These are phyloP conservation scores for Xestobium rufovillosum DNA, from an alignment of 2,888 invertebrate genomes.

Conservation along the genomic window DNA sequence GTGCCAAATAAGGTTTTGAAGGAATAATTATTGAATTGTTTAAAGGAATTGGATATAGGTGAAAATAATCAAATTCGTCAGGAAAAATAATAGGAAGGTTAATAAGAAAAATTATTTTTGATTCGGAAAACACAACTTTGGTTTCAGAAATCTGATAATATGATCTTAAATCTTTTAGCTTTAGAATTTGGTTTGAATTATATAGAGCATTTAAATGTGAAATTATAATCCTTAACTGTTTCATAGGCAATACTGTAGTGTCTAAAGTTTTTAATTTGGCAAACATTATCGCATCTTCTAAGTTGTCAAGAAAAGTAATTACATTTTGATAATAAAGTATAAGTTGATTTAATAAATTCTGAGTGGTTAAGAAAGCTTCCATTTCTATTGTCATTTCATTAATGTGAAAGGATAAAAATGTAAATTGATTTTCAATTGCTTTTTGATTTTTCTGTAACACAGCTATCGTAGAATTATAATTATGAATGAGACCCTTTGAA, in stretches of 20 bases:
- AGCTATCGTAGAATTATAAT: neutral
- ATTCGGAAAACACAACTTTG: too few relatives aligned
- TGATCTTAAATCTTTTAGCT: too few relatives aligned
- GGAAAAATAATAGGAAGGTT: too few relatives aligned
- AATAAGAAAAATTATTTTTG: too few relatives aligned
- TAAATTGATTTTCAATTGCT: conserved; percentile 14
- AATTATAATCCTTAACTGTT: too few relatives aligned
- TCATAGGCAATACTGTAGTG: conserved; percentile 13
- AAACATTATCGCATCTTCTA: conserved; percentile 23
- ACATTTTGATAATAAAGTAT: conserved; percentile 21
- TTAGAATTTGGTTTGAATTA: too few relatives aligned
- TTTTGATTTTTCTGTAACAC: conserved; percentile 7
- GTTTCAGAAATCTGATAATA: too few relatives aligned
- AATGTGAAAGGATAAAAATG: conserved; percentile 7
- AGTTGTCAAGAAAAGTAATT: conserved; percentile 20
- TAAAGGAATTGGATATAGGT: too few relatives aligned
- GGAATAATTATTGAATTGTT: too few relatives aligned
- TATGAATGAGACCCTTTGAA: conserved; percentile 6
- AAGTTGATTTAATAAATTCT: conserved; percentile 18
- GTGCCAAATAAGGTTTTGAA: too few relatives aligned
- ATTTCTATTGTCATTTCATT: conserved; percentile 11
- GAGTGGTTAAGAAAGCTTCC: conserved; percentile 8
- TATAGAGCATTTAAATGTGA: too few relatives aligned
- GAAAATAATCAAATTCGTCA: too few relatives aligned
- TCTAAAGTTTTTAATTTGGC: conserved; percentile 21